Evolutionary conservation across 1,140 invertebrate species (phyloP).

Genomic region (Solenopsis invicta): DNA sequence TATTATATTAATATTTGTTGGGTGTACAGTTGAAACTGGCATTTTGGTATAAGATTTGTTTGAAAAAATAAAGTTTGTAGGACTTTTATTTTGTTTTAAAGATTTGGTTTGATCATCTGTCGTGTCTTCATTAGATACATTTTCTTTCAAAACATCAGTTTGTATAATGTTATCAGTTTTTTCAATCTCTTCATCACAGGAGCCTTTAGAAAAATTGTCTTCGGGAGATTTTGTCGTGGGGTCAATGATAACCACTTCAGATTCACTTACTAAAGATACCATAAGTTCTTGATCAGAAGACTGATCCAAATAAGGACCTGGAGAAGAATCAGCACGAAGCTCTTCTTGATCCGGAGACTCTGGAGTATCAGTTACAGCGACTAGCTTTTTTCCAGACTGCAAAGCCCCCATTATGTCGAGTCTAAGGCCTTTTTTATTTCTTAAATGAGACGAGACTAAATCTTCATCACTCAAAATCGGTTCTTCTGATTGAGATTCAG

Average conservation of each 20-base stretch:
- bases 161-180: slow-evolving; percentile 84
- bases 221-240: slow-evolving; percentile 88
- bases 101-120: slow-evolving; percentile 66
- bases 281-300: slow-evolving; percentile 84
- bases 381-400: slow-evolving; percentile 79
- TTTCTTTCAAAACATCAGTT: slow-evolving; percentile 78
- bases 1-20: slow-evolving; percentile 78
- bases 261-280: slow-evolving; percentile 87
- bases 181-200: slow-evolving; percentile 88
- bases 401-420: slow-evolving; percentile 82
- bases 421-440: slow-evolving; percentile 82
- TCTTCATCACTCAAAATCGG: slow-evolving; percentile 82
- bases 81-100: slow-evolving; percentile 70
- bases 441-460: slow-evolving; percentile 74
- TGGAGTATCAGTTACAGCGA: slow-evolving; percentile 85
- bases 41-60: slow-evolving; percentile 76
- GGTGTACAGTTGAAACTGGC: slow-evolving; percentile 79
- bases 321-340: slow-evolving; percentile 85
- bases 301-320: slow-evolving; percentile 83
- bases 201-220: slow-evolving; percentile 89
- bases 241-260: slow-evolving; percentile 89
- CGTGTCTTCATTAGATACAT: slow-evolving; percentile 54
- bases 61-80: slow-evolving; percentile 70
- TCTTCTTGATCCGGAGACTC: slow-evolving; percentile 88
- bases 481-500: slow-evolving; percentile 81